Evolutionary conservation across 1,140 invertebrate species (phyloP), one percentile per base, ranked within the genome.

Genomic region (Euglossa dilemma): DNA sequence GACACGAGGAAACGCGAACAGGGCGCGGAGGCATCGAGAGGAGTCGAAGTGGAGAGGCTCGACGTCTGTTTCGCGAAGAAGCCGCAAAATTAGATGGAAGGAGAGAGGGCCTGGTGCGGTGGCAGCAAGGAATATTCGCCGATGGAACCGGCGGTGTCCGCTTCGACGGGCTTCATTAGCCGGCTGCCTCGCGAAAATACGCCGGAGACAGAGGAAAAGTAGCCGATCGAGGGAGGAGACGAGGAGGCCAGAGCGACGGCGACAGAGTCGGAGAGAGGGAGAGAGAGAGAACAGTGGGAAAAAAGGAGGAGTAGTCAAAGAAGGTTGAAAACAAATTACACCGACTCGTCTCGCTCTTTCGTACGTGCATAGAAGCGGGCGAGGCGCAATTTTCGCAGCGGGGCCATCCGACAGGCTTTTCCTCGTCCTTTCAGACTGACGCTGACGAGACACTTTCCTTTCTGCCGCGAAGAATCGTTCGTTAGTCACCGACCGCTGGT

Each of bases 381-480:
- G 64, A 23, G 43, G 81, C 83, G 89, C 90, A 91, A 92, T 92
- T 92, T 92, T 89, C 91, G 75, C 85, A 75, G 64, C 71, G 69
- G 84, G 84, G 69, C 85, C 85, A 50, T 56, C 73, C 87, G 86
- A 84, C 86, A 64, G 76, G 89, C 89, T 90, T 90, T 90, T 90
- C 89, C 82, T 86, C 83, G 80, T 85, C 83, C 78, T 90, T 87
- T 87, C 85, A 86, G 59, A 9, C 88, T 75, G 63, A 85, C 79
- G 90, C 91, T 91, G 90, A 91, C 87, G 85, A 87, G 88, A 91
- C 90, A 91, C 85, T 92, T 90, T 91, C 90, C 89, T 92, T 92
- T 92, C 86, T 91, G 85, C 86, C 84, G 71, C 77, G 89, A 91
- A 92, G 90, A 92, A 92, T 92, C 90, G 91, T 92, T 92, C 90